Conservation (phyloP, 2,888 invertebrate genomes). For the Parelbella ahira region DNA sequence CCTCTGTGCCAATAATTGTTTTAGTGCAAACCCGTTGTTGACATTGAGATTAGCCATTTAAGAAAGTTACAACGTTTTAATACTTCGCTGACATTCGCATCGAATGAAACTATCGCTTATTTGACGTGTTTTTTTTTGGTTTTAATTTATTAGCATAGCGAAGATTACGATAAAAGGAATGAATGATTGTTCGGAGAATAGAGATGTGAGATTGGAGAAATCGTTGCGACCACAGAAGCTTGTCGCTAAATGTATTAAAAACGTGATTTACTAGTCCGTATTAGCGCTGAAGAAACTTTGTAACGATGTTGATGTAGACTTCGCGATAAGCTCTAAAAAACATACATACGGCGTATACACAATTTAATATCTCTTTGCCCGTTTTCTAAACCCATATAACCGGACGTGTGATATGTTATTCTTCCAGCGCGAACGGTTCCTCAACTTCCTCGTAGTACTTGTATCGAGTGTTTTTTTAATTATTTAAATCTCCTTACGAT, state of each 20-base stretch:
- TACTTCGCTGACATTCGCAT: no score
- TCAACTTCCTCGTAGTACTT: conserved; percentile 8
- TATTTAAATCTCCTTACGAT: no score
- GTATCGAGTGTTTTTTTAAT: no score
- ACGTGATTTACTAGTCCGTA: conserved; percentile 26
- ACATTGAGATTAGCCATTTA: no score
- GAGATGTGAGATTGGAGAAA: conserved; percentile 10
- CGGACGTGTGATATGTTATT: conserved; percentile 6
- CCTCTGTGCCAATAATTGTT: no score
- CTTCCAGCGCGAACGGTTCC: conserved; percentile 5
- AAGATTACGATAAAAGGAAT: no score
- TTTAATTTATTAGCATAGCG: no score
- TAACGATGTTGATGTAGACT: conserved; percentile 13
- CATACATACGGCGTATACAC: conserved; percentile 1
- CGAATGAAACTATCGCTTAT: no score
- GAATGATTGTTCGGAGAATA: no score
- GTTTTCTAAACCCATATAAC: conserved; percentile 11
- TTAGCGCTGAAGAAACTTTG: conserved; percentile 19
- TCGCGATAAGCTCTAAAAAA: conserved; percentile 7
- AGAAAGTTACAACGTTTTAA: no score
- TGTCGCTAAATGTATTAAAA: conserved; percentile 18
- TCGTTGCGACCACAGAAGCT: not conserved
- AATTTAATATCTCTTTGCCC: conserved; percentile 8
- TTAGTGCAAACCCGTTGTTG: no score
- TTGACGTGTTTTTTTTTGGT: no score